Evolutionary conservation across 1,140 invertebrate species (phyloP).

Genomic region (Venturia canescens): DNA sequence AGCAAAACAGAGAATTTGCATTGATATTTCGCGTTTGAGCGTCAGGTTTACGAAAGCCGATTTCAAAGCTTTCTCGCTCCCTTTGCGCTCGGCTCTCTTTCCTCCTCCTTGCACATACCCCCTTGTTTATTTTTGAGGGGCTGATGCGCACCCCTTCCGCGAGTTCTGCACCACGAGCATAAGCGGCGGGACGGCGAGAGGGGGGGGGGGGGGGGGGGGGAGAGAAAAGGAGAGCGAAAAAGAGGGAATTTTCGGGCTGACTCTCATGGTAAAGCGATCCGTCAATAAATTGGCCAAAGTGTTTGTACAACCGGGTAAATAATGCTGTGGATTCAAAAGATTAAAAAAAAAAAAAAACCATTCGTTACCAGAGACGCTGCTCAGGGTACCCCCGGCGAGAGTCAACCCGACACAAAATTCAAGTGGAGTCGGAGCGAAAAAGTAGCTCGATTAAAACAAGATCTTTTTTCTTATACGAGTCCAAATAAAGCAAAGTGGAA

Average conservation of each 20-base stretch:
- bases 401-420: not conserved
- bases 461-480: no score
- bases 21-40: slow-evolving; percentile 46
- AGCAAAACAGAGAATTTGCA: slow-evolving; percentile 27
- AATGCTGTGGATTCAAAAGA: slow-evolving; percentile 4
- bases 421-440: not conserved
- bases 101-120: not conserved
- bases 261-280: slow-evolving; percentile 34
- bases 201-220: not conserved
- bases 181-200: not conserved
- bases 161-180: not conserved
- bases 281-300: slow-evolving; percentile 26
- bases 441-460: not conserved
- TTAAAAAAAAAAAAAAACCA: slow-evolving; percentile 32
- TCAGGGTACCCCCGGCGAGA: slow-evolving; percentile 3
- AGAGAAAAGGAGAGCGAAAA: not conserved
- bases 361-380: not conserved
- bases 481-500: not conserved
- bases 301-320: not conserved
- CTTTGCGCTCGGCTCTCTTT: not conserved
- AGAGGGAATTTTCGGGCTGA: slow-evolving; percentile 7
- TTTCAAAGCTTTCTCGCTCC: slow-evolving; percentile 40
- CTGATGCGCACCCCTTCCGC: slow-evolving; percentile 37
- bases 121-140: slow-evolving; percentile 38
- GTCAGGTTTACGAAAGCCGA: slow-evolving; percentile 44